These are phyloP conservation scores for Tauraco erythrolophus DNA, from an alignment of 2,113 vertebrate species.

Conservation along the genomic window DNA sequence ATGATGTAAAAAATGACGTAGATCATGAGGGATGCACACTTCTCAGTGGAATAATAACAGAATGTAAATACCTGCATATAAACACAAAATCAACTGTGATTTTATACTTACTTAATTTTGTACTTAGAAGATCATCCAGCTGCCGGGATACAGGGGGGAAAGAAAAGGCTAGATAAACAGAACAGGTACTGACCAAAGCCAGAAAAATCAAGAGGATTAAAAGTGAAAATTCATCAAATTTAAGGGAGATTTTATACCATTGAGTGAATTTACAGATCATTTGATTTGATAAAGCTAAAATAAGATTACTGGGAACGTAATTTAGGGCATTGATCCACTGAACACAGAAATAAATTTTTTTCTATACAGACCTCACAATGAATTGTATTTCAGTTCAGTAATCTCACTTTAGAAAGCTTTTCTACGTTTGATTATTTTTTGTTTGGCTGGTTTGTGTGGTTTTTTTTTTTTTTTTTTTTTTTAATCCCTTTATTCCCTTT, in stretches of 20 bases:
- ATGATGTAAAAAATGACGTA: neutral
- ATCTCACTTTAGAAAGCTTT: neutral
- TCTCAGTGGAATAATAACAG: neutral
- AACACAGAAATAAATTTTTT: neutral
- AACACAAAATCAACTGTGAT: neutral
- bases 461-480: neutral
- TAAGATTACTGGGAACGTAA: neutral
- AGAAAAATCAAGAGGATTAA: neutral
- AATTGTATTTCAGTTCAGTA: neutral
- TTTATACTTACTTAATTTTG: neutral
- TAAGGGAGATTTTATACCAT: neutral
- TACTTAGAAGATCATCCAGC: neutral
- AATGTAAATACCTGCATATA: neutral
- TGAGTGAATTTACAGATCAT: neutral
- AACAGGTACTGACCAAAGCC: neutral
- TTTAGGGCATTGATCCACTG: neutral
- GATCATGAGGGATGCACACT: neutral
- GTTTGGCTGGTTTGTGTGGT: fast-evolving
- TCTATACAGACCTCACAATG: neutral
- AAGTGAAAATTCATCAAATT: neutral
- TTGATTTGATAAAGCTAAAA: neutral
- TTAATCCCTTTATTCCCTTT: neutral
- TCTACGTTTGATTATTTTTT: neutral
- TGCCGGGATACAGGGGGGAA: neutral
- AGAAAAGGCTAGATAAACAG: neutral